Percentiles rank a stretch among this genome's conserved stretches.
phyloP scores from a whole-genome alignment of 2,888 invertebrate genomes.

The Philopedon plagiatum region DNA sequence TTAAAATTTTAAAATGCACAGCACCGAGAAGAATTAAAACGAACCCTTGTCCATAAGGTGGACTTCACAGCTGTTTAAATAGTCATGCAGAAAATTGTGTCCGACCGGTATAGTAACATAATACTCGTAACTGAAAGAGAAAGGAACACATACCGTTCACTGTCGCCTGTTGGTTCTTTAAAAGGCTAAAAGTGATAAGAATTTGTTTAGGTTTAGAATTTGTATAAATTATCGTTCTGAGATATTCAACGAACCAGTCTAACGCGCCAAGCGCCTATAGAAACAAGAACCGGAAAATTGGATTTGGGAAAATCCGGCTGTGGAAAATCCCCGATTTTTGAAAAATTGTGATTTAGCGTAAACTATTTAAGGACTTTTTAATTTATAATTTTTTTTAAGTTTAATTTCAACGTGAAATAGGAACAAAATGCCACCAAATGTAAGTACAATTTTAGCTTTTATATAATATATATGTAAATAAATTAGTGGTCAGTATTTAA shows the following conservation, averaged over 20 bases:
- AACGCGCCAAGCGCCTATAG: background rate
- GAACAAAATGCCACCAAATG: constrained; percentile 39
- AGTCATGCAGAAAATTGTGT: background rate
- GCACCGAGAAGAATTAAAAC: no score
- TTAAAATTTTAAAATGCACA: no score
- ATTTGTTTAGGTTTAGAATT: constrained; percentile 29
- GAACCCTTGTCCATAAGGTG: no score
- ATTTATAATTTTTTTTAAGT: background rate
- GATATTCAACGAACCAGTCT: constrained; percentile 13
- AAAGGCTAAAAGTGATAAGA: constrained; percentile 27
- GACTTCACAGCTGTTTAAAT: background rate
- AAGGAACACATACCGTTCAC: constrained; percentile 11
- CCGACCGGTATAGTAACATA: background rate
- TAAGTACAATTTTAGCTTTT: constrained; percentile 24
- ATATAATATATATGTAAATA: background rate
- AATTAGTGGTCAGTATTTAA: background rate
- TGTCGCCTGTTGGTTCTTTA: background rate
- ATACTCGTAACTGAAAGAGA: constrained; percentile 3
- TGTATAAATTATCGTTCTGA: constrained; percentile 30
- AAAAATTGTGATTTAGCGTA: background rate
- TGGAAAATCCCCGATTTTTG: background rate
- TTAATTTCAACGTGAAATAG: background rate
- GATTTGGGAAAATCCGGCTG: background rate
- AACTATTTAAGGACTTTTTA: background rate
- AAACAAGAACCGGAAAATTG: background rate